Evolutionary conservation across 64 coral and sea anemone species (phyloP).

Genomic region (Pocillopora damicornis): DNA sequence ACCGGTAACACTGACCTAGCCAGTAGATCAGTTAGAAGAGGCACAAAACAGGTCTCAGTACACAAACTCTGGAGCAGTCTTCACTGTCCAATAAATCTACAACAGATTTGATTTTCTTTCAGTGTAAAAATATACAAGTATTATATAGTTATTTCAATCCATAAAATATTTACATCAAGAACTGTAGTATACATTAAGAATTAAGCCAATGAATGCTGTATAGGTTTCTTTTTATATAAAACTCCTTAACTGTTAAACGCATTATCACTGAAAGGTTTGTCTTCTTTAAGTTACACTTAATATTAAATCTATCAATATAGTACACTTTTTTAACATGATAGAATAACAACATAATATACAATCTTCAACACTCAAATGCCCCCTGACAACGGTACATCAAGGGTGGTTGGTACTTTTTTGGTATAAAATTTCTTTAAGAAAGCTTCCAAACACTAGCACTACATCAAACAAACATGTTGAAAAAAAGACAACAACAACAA

Average conservation of each 20-base stretch:
- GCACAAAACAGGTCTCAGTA: conserved; percentile 7
- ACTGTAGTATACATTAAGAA: conserved; percentile 49
- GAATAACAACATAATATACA: conserved; percentile 19
- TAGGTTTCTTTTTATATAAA: conserved; percentile 36
- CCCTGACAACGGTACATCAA: neutral
- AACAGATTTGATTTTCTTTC: conserved; percentile 37
- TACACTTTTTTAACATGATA: conserved; percentile 20
- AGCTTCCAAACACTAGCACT: neutral
- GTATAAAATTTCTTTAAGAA: neutral
- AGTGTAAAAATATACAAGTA: conserved; percentile 57
- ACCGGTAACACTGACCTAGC: conserved; percentile 2
- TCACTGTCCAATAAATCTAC: conserved; percentile 23
- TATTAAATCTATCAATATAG: conserved; percentile 36
- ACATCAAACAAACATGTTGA: neutral
- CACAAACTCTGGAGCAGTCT: conserved; percentile 9
- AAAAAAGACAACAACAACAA: neutral
- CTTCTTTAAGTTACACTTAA: conserved; percentile 39
- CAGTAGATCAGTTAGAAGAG: conserved; percentile 2
- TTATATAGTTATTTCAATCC: conserved; percentile 47
- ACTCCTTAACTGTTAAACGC: conserved; percentile 23
- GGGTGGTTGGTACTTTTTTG: neutral
- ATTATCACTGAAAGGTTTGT: conserved; percentile 1
- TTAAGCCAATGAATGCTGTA: conserved; percentile 29
- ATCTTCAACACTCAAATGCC: neutral
- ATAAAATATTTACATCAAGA: conserved; percentile 47